Percentiles rank a stretch among this genome's conserved stretches.
Evolutionary conservation across 2,888 invertebrate species (phyloP).

Genomic region (Philonicus albiceps): DNA sequence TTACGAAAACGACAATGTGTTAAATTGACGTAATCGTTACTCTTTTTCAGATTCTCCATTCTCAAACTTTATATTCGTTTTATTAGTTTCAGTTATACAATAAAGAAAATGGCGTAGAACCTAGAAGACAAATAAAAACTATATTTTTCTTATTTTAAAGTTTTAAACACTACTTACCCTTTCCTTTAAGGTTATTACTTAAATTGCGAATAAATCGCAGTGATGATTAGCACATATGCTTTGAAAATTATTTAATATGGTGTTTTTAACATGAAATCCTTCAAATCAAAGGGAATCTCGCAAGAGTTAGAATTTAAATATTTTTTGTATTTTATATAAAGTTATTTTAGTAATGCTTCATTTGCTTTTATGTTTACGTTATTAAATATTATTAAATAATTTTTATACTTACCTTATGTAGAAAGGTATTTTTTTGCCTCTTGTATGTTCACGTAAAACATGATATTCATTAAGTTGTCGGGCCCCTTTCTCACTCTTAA

Average conservation of each 20-base stretch:
- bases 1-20: not conserved
- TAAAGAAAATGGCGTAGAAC: not conserved
- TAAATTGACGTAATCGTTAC: not conserved
- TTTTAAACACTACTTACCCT: too few species aligned
- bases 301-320: not conserved
- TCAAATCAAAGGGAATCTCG: too few species aligned
- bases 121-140: not conserved
- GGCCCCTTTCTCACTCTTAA: not conserved
- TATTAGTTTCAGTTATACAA: not conserved
- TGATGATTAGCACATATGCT: too few species aligned
- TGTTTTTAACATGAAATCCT: too few species aligned
- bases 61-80: not conserved
- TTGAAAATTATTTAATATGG: too few species aligned
- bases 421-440: not conserved
- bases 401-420: not conserved
- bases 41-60: not conserved
- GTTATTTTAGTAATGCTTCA: not conserved
- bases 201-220: too few species aligned
- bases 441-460: not conserved
- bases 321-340: not conserved
- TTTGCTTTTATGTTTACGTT: not conserved
- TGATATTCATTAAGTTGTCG: not conserved
- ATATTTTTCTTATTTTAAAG: not conserved
- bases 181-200: too few species aligned
- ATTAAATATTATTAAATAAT: not conserved